Conservation (phyloP, 2,888 invertebrate genomes). For the Nomada fucata region DNA sequence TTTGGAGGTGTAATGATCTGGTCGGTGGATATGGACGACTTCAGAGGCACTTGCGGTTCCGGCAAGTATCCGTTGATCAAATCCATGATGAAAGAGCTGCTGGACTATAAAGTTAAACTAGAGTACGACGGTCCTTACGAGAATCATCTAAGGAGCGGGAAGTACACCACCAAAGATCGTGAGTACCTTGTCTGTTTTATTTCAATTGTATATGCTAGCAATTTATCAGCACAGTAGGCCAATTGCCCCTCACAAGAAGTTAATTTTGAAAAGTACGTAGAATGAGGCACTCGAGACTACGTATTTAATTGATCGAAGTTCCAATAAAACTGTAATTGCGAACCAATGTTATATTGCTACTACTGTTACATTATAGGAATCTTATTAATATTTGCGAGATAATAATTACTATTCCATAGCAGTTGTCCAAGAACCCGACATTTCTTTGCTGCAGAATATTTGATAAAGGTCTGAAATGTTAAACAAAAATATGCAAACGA, state of each 20-base stretch:
- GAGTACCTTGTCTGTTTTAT: constrained; percentile 82
- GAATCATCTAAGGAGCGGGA: constrained; percentile 88
- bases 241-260: neutral
- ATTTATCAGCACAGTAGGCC: neutral
- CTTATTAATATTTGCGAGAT: too few species aligned
- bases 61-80: constrained; percentile 95
- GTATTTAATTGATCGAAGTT: too few species aligned
- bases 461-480: too few species aligned
- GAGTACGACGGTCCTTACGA: constrained; percentile 96
- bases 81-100: constrained; percentile 93
- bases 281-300: too few species aligned
- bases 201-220: neutral
- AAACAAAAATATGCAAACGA: too few species aligned
- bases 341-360: too few species aligned
- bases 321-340: too few species aligned
- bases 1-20: constrained; percentile 98
- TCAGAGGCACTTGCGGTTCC: constrained; percentile 94
- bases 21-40: constrained; percentile 98
- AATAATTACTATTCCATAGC: too few species aligned
- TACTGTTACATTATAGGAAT: too few species aligned
- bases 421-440: too few species aligned
- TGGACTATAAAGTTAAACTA: constrained; percentile 91
- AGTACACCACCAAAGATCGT: constrained; percentile 96
- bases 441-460: too few species aligned
- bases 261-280: too few species aligned